A percentile compares a stretch with the other conserved stretches of the same genome.
Evolutionary conservation across 2,797 vertebrate genomes (phyloP).

Genomic region (Aphelocoma californica): DNA sequence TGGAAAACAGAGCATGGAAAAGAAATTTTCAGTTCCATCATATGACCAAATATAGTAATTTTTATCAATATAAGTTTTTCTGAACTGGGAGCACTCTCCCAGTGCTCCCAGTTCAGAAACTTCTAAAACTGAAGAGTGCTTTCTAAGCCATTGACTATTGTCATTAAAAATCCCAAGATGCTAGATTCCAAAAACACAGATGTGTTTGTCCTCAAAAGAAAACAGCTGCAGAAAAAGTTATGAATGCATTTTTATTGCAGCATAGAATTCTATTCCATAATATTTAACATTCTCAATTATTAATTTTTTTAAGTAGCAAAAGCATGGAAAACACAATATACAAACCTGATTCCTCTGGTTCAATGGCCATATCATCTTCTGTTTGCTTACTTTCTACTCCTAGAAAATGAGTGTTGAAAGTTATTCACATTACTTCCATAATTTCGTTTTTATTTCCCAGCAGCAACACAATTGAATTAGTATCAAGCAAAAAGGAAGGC

Average conservation of each 20-base stretch:
- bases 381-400: neutral
- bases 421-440: neutral
- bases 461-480: neutral
- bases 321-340: neutral
- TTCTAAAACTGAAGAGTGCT: neutral
- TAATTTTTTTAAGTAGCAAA: neutral
- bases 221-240: neutral
- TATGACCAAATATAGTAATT: neutral
- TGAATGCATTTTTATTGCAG: neutral
- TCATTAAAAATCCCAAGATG: neutral
- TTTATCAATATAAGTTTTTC: neutral
- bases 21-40: neutral
- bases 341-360: conserved; percentile 55
- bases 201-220: neutral
- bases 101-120: too few relatives aligned
- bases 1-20: neutral
- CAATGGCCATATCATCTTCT: neutral
- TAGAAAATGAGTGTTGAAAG: neutral
- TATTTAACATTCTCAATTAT: neutral
- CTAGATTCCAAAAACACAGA: neutral
- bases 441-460: neutral
- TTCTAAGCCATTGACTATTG: neutral
- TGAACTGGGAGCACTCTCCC: neutral
- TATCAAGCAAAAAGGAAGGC: neutral
- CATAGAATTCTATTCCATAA: neutral